A percentile compares a stretch with the other conserved stretches of the same genome.
These are phyloP conservation scores for Linurgus olivaceus DNA, from an alignment of 2,797 vertebrate species.

Conservation along the genomic window DNA sequence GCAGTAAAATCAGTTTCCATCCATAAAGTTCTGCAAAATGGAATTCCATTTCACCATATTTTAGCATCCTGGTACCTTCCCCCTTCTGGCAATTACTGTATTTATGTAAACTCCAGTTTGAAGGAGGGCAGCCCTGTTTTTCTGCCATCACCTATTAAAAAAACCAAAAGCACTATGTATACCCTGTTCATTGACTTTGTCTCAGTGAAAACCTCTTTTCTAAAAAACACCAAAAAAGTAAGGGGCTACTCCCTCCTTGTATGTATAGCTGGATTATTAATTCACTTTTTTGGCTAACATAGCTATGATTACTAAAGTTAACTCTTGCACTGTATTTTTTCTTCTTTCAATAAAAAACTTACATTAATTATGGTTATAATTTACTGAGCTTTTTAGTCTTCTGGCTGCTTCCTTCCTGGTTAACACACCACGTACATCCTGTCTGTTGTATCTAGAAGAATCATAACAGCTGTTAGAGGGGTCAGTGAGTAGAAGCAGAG, in stretches of 20 bases:
- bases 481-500: not conserved
- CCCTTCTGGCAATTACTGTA: not conserved
- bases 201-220: not conserved
- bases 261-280: not conserved
- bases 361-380: not conserved
- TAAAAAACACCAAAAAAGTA: not conserved
- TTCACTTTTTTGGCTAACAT: not conserved
- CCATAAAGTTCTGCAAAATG: not conserved
- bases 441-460: not conserved
- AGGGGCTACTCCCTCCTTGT: not conserved
- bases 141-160: not conserved
- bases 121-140: not conserved
- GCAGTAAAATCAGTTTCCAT: not conserved
- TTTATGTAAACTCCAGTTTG: not conserved
- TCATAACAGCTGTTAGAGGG: not conserved
- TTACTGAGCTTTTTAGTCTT: not conserved
- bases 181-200: not conserved
- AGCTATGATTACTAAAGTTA: not conserved
- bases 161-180: rapidly evolving
- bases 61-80: not conserved
- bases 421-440: not conserved
- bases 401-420: not conserved
- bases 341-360: not conserved
- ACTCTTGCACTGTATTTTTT: not conserved
- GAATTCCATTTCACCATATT: not conserved